These are phyloP conservation scores for Hyposoter didymator DNA, from an alignment of 2,888 invertebrate genomes.

Conservation along the genomic window DNA sequence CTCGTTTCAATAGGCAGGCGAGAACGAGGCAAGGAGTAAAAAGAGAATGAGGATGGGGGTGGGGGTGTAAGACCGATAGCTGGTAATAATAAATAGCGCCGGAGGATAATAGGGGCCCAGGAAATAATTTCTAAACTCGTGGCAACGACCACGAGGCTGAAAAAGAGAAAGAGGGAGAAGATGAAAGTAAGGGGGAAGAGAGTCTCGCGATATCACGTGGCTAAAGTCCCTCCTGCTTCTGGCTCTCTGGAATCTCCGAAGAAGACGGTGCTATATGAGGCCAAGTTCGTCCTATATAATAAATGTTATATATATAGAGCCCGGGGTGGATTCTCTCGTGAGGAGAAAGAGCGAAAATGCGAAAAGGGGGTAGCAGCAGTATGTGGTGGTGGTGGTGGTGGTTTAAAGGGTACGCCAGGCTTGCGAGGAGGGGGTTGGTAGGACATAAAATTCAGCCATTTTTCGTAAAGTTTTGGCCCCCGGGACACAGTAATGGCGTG, in stretches of 20 bases:
- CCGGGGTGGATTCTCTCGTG: slow-evolving; percentile 36
- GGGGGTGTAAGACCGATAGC: slow-evolving; percentile 73
- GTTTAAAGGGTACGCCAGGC: slow-evolving; percentile 14
- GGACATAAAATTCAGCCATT: slow-evolving; percentile 72
- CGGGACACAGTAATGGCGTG: slow-evolving; percentile 81
- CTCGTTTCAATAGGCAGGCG: slow-evolving; percentile 62
- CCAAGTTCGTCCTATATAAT: slow-evolving; percentile 65
- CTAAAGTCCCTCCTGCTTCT: slow-evolving; percentile 13
- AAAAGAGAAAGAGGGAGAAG: slow-evolving; percentile 13
- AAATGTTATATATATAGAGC: slow-evolving; percentile 44
- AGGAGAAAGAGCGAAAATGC: slow-evolving; percentile 59
- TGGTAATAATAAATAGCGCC: slow-evolving; percentile 81
- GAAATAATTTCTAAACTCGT: slow-evolving; percentile 74
- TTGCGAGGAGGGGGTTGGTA: slow-evolving; percentile 39
- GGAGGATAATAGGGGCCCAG: slow-evolving; percentile 72
- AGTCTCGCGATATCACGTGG: slow-evolving; percentile 47
- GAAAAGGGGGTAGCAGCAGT: slow-evolving; percentile 27
- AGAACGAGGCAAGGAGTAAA: slow-evolving; percentile 34
- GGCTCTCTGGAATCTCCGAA: slow-evolving; percentile 40
- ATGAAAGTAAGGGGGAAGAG: slow-evolving; percentile 32
- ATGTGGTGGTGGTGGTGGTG: slow-evolving; percentile 11
- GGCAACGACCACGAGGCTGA: slow-evolving; percentile 31
- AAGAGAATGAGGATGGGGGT: slow-evolving; percentile 33
- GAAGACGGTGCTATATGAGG: slow-evolving; percentile 55
- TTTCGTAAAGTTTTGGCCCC: slow-evolving; percentile 79